Percentiles rank a stretch among this genome's conserved stretches.
These are phyloP conservation scores for Aramus guarauna DNA, from an alignment of 2,113 vertebrate species.

Conservation along the genomic window DNA sequence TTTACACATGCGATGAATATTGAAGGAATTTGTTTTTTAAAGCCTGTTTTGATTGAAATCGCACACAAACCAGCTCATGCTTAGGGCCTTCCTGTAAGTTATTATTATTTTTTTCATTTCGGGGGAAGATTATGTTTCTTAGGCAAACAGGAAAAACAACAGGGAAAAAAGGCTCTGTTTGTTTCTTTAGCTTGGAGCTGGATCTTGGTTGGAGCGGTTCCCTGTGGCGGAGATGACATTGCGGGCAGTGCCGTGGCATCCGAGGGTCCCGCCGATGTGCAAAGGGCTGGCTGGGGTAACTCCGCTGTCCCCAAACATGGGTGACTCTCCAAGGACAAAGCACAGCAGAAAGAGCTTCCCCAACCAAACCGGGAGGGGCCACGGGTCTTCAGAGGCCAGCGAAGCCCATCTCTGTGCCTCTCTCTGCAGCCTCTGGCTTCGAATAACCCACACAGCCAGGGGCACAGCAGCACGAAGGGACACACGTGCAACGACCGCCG, in stretches of 20 bases:
- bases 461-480: neutral
- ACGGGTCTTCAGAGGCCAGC: neutral
- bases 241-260: neutral
- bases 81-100: constrained; percentile 54
- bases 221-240: neutral
- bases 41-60: constrained; percentile 64
- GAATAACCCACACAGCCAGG: neutral
- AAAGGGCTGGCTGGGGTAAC: neutral
- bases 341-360: neutral
- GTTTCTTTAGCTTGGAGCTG: constrained; percentile 53
- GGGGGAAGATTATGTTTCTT: constrained; percentile 56
- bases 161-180: constrained; percentile 51
- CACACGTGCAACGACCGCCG: accelerated
- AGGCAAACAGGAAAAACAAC: constrained; percentile 66
- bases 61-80: constrained; percentile 2
- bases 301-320: neutral
- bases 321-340: neutral
- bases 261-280: neutral
- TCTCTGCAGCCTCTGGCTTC: neutral
- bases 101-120: constrained; percentile 62
- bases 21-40: constrained; percentile 56
- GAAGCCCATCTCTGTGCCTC: neutral
- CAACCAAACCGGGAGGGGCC: neutral
- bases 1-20: constrained; percentile 47
- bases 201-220: neutral